Base-by-base conservation (phyloP, 2,797 vertebrate genomes). In the Fundulus diaphanus region DNA sequence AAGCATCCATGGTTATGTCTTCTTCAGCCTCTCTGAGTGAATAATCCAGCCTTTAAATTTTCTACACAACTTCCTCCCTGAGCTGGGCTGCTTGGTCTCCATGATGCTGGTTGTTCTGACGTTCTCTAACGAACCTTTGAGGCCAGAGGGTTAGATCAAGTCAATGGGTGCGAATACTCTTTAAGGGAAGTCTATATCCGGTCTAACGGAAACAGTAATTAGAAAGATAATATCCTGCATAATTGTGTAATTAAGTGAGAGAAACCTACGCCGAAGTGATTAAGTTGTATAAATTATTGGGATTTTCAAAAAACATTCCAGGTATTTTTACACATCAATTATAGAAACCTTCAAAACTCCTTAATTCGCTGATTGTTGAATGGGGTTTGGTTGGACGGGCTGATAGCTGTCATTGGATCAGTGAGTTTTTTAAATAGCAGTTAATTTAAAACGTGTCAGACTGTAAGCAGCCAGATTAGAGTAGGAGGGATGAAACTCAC, bases 401-500 rank as follows among this genome's bases (percentile, higher is more conserved):
- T 35, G 20, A 31, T 24, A 27, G 20, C 29, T 13, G 18, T 0
- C 33, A 37, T 37, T 16, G 20, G 4, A 56, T 22, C 51, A 0
- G 12, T 9, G 1, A 37, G 1, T 16, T 5, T 27, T 9, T 37
- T 3, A n/a, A 52, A 70, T 11, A 40, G 51, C 16, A 9, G 18
- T 24, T 15, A 37, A 8, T 37, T 24, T 9, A 12, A 67, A 11
- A n/a, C 1, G 0, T 0, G 31, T 13, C 2, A 31, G 42, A 11
- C 29, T 44, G 3, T 49, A 37, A 12, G 5, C 1, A 27, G 31
- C 3, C 35, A 31, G 3, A 59, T 24, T 3, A 40, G 22, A 63
- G 22, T 9, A 2, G n/a, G 9, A 31, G 9, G n/a, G 7, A 20
- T 1, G 5, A 61, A 13, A 88, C 92, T 86, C 35, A 94, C 95